Percentiles rank a stretch among this genome's conserved stretches.
Evolutionary conservation across 2,888 invertebrate genomes (phyloP).

Genomic region (Oxycera nigricornis): DNA sequence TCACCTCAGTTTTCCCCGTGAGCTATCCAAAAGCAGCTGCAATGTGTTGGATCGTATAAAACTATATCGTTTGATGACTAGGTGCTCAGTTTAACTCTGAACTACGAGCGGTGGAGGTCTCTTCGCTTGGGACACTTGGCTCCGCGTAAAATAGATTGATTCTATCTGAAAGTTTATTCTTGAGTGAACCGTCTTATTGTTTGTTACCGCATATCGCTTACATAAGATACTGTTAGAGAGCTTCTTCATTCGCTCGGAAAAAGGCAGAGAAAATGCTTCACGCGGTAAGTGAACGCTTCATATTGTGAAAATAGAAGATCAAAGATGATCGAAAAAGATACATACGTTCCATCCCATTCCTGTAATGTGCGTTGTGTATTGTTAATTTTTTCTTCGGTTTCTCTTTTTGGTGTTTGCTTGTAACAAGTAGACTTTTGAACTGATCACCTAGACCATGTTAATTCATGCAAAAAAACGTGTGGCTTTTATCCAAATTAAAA

Average conservation of each 20-base stretch:
- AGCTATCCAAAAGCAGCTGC: not conserved
- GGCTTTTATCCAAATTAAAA: too few relatives aligned
- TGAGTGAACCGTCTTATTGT: not conserved
- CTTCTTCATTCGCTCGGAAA: not conserved
- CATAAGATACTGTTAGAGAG: conserved; percentile 1
- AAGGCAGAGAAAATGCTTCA: not conserved
- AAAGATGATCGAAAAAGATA: too few relatives aligned
- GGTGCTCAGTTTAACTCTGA: conserved; percentile 28
- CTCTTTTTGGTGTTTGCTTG: too few relatives aligned
- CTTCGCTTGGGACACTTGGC: not conserved
- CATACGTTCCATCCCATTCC: too few relatives aligned
- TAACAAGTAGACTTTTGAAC: too few relatives aligned
- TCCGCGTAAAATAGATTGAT: not conserved
- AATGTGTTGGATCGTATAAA: conserved; percentile 25
- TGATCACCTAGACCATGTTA: too few relatives aligned
- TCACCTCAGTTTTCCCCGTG: not conserved
- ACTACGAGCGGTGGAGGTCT: conserved; percentile 20
- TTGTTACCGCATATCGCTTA: not conserved
- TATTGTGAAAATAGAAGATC: too few relatives aligned
- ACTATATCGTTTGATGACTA: not conserved
- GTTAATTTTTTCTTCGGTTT: too few relatives aligned
- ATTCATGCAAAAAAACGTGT: too few relatives aligned
- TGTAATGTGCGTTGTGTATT: too few relatives aligned
- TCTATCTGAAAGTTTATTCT: not conserved
- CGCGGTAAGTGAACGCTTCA: conserved; percentile 31